These are phyloP conservation scores for Hippocampus kuda DNA, from an alignment of 2,797 vertebrate species.

Conservation along the genomic window DNA sequence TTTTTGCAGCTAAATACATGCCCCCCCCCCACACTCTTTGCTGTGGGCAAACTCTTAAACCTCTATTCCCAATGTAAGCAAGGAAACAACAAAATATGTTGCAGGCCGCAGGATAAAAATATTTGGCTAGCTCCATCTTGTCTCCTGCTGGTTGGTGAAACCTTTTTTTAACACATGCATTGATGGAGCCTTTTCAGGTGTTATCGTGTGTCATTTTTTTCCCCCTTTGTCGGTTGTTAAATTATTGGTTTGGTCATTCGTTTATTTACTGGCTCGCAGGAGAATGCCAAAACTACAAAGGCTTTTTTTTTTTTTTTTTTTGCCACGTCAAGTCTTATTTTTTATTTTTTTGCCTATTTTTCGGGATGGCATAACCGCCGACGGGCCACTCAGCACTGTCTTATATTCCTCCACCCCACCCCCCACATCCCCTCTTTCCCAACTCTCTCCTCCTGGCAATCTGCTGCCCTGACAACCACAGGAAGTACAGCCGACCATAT, in stretches of 20 bases:
- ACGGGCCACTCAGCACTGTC: not conserved
- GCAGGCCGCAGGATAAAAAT: not conserved
- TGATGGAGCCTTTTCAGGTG: not conserved
- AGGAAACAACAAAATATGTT: not conserved
- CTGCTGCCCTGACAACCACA: conserved; percentile 50
- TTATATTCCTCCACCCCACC: not conserved
- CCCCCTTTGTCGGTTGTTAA: not conserved
- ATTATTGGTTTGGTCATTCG: not conserved
- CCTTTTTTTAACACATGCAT: not conserved
- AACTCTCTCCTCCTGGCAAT: conserved; percentile 36
- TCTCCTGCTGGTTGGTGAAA: not conserved
- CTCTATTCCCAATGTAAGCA: not conserved
- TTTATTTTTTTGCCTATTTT: conserved; percentile 11
- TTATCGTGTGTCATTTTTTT: too few species aligned
- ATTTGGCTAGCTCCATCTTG: not conserved
- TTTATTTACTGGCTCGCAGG: not conserved
- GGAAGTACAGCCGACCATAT: conserved; percentile 48
- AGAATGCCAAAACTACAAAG: not conserved
- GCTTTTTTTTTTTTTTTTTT: not conserved
- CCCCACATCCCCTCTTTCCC: not conserved
- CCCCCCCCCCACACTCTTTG: not conserved
- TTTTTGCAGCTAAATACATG: not conserved
- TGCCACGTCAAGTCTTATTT: not conserved
- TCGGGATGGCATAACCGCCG: conserved; percentile 11
- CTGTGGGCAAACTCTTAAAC: not conserved